Conservation (phyloP, 30 jellyfish, hydroid and myxozoan species). For the Hydractinia symbiolongicarpus region DNA sequence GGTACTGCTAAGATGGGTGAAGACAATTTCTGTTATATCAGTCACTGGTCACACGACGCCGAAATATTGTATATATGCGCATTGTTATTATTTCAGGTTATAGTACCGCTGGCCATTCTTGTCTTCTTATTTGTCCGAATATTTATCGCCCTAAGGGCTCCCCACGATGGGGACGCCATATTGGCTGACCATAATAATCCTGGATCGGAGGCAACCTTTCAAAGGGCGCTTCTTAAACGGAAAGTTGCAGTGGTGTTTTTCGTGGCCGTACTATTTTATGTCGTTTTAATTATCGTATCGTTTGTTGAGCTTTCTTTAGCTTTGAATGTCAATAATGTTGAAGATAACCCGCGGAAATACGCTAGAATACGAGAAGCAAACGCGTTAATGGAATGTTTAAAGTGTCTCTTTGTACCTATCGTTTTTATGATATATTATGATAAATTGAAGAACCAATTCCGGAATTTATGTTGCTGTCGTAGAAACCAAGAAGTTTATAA, state of each 20-base stretch:
- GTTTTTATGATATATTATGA: neutral
- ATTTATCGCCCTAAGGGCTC: neutral
- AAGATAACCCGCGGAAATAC: neutral
- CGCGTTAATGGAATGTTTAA: slow-evolving; percentile 4
- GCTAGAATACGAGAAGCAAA: slow-evolving; percentile 10
- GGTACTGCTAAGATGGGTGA: slow-evolving; percentile 19
- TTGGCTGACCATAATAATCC: neutral
- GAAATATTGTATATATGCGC: slow-evolving; percentile 1
- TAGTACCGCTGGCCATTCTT: slow-evolving; percentile 20
- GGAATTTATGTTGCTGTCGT: neutral
- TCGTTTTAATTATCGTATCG: neutral
- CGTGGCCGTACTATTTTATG: neutral
- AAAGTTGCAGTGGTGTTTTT: slow-evolving; percentile 7
- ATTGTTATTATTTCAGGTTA: slow-evolving; percentile 6
- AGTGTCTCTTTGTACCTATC: slow-evolving; percentile 1
- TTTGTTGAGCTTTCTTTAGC: slow-evolving; percentile 19
- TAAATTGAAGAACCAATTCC: neutral
- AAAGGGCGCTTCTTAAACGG: slow-evolving; percentile 23
- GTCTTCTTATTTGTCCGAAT: neutral
- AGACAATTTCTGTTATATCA: neutral
- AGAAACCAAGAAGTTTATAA: slow-evolving; percentile 9
- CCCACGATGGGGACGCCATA: slow-evolving; percentile 14
- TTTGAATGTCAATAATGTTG: neutral
- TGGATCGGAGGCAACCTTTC: slow-evolving; percentile 30
- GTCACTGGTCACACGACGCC: slow-evolving; percentile 11